phyloP scores from a whole-genome alignment of 2,113 vertebrate genomes.

The Rhinichthys klamathensis region DNA sequence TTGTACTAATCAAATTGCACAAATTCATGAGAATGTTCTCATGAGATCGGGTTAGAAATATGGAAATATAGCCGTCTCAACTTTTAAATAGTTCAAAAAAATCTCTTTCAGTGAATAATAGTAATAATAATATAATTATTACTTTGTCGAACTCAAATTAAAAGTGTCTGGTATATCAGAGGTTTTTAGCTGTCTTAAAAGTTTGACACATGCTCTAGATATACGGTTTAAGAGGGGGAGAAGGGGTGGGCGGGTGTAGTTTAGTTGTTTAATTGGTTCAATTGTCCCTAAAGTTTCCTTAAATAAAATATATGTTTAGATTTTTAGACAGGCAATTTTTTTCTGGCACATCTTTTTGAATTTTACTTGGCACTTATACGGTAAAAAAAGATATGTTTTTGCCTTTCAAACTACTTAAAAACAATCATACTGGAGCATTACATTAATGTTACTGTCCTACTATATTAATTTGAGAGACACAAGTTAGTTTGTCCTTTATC shows the following conservation, averaged over 20 bases:
- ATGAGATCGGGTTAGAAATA: too few relatives aligned
- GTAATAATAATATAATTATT: too few relatives aligned
- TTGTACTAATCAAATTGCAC: too few relatives aligned
- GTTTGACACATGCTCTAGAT: not conserved
- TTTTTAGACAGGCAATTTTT: not conserved
- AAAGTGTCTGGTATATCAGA: not conserved
- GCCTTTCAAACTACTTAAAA: not conserved
- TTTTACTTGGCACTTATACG: not conserved
- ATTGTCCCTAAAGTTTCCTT: not conserved
- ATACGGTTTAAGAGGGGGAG: too few relatives aligned
- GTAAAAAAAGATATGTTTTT: not conserved
- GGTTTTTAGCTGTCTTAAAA: too few relatives aligned
- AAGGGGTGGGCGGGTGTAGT: too few relatives aligned
- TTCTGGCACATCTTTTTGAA: not conserved
- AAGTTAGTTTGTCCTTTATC: not conserved
- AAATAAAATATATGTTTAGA: not conserved
- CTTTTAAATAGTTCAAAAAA: not conserved
- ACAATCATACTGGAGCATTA: not conserved
- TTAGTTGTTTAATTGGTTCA: not conserved
- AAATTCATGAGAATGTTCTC: too few relatives aligned
- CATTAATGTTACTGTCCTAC: not conserved
- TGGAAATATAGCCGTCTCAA: not conserved
- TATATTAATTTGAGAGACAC: not conserved
- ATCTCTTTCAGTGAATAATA: not conserved
- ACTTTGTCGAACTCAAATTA: not conserved